These are phyloP conservation scores for Conus ventricosus DNA, from an alignment of 1,140 invertebrate genomes.

Conservation along the genomic window DNA sequence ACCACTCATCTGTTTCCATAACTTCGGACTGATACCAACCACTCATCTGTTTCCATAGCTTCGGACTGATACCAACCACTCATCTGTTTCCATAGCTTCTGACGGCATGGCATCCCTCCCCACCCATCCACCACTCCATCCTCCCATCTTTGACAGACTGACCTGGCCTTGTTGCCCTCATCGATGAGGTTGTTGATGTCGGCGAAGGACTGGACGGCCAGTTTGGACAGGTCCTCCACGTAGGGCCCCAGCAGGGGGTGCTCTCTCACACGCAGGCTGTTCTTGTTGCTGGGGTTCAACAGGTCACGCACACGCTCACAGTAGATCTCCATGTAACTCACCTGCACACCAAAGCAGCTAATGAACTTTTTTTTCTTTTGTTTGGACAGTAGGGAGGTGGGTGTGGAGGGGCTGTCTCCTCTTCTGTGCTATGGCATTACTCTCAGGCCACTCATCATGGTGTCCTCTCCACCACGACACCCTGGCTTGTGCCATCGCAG, in stretches of 20 bases:
- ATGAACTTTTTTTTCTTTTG: background rate
- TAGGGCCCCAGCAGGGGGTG: conserved; percentile 98
- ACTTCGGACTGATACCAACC: too few species aligned
- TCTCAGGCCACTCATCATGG: too few species aligned
- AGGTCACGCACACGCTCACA: conserved; percentile 98
- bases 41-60: too few species aligned
- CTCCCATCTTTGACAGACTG: background rate
- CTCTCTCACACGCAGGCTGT: conserved; percentile 95
- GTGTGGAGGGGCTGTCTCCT: background rate
- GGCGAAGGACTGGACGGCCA: conserved; percentile 97
- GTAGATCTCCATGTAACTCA: conserved; percentile 99
- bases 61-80: too few species aligned
- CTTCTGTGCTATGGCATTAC: too few species aligned
- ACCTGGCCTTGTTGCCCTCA: conserved; percentile 85
- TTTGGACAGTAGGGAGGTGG: background rate
- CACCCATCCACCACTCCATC: too few species aligned
- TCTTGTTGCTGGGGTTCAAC: conserved; percentile 96
- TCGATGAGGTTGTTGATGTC: conserved; percentile 99
- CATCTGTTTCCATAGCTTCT: too few species aligned
- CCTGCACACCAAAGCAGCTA: conserved; percentile 76
- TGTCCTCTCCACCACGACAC: too few species aligned
- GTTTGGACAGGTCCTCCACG: conserved; percentile 97
- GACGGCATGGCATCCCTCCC: too few species aligned
- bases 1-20: too few species aligned
- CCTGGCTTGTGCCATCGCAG: too few species aligned